Percentiles rank a stretch among this genome's conserved stretches.
These are phyloP conservation scores for Astur gentilis DNA, from an alignment of 2,113 vertebrate species.

Conservation along the genomic window DNA sequence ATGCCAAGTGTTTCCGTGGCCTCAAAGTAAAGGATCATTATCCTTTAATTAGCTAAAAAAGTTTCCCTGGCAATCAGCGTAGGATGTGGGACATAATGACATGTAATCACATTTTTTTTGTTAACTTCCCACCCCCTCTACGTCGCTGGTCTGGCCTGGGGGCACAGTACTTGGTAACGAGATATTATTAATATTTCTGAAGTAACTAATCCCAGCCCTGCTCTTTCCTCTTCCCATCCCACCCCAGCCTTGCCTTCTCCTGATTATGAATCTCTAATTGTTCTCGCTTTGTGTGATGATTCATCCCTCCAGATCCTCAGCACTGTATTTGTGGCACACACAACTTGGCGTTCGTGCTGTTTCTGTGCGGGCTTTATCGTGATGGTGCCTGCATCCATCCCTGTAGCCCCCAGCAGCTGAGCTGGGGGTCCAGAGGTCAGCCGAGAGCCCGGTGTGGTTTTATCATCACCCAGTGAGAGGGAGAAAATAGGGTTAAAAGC, in stretches of 20 bases:
- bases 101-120: not conserved
- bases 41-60: not conserved
- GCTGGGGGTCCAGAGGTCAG: not conserved
- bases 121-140: not conserved
- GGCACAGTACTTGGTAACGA: not conserved
- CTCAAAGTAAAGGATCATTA: not conserved
- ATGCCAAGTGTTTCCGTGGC: not conserved
- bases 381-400: rapidly evolving
- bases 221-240: not conserved
- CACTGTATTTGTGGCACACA: not conserved
- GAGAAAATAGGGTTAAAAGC: not conserved
- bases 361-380: not conserved
- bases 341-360: not conserved
- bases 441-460: rapidly evolving
- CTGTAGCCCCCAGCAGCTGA: not conserved
- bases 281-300: not conserved
- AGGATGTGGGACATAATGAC: not conserved
- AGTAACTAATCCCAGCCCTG: not conserved
- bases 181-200: not conserved
- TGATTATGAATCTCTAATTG: rapidly evolving
- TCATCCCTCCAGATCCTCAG: not conserved
- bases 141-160: not conserved
- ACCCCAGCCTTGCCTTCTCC: not conserved
- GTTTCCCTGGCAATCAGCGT: not conserved
- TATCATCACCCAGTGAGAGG: not conserved